phyloP scores from a whole-genome alignment of 1,140 invertebrate species.

The Lepidurus arcticus region DNA sequence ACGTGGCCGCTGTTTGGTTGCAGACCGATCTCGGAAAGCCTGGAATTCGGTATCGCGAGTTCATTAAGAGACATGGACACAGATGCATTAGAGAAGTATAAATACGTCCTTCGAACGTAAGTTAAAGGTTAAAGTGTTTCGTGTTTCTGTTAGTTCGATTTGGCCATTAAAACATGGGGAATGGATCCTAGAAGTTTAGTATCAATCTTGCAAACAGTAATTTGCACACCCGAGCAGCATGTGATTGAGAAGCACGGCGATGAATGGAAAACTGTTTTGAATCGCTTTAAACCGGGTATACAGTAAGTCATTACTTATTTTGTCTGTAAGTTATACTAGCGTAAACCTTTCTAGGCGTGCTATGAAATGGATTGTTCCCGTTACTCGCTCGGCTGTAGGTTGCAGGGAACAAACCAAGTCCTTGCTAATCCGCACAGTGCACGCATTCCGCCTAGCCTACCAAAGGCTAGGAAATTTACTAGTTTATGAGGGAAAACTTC shows the following conservation, averaged over 20 bases:
- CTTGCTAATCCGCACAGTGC: constrained; percentile 51
- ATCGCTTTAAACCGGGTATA: constrained; percentile 28
- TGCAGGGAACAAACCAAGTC: constrained; percentile 63
- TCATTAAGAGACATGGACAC: constrained; percentile 68
- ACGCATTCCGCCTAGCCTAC: constrained; percentile 58
- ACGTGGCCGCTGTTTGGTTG: constrained; percentile 55
- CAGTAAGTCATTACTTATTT: constrained; percentile 10
- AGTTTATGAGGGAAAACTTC: constrained; percentile 56
- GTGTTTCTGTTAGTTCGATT: constrained; percentile 55
- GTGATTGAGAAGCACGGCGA: constrained; percentile 26
- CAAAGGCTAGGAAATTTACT: constrained; percentile 54
- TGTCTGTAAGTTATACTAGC: constrained; percentile 11
- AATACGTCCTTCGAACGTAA: neutral
- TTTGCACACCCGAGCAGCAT: constrained; percentile 33
- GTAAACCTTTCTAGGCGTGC: constrained; percentile 44
- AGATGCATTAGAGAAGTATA: constrained; percentile 64
- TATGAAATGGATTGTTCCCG: constrained; percentile 53
- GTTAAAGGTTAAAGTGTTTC: constrained; percentile 28
- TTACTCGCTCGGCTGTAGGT: constrained; percentile 54
- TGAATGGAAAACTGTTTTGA: constrained; percentile 28
- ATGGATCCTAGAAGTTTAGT: constrained; percentile 57
- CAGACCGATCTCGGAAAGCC: constrained; percentile 49
- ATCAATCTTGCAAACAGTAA: constrained; percentile 53
- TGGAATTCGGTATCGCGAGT: constrained; percentile 50
- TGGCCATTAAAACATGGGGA: constrained; percentile 59